Evolutionary conservation across 2,113 vertebrate species (phyloP).

Genomic region (Excalfactoria chinensis): DNA sequence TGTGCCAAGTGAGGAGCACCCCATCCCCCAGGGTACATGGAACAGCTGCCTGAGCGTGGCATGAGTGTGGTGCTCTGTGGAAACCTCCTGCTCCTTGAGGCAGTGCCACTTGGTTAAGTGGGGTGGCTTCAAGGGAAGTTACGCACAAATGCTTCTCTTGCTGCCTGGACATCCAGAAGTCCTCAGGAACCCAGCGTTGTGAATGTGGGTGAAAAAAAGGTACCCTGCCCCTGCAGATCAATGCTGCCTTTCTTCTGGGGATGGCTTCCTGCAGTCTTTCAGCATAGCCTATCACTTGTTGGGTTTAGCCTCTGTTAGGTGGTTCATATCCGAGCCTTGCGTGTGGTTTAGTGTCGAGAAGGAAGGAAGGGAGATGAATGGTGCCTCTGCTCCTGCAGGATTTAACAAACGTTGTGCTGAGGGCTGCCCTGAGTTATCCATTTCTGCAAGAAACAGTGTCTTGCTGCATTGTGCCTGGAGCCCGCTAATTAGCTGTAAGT

Average conservation of each 20-base stretch:
- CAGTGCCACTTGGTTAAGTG: not conserved
- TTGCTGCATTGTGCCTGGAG: slow-evolving; percentile 53
- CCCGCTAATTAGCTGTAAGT: slow-evolving; percentile 74
- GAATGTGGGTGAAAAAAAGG: not conserved
- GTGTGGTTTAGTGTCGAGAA: not conserved
- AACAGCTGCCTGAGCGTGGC: not conserved
- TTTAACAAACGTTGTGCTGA: not conserved
- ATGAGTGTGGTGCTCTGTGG: not conserved
- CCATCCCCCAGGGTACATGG: not conserved
- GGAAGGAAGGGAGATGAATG: not conserved
- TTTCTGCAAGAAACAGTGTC: slow-evolving; percentile 26
- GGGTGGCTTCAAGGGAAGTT: not conserved
- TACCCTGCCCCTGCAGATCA: not conserved
- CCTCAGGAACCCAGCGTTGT: not conserved
- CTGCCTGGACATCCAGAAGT: slow-evolving; percentile 18
- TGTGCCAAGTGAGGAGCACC: not conserved
- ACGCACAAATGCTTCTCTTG: not conserved
- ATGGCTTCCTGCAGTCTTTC: not conserved
- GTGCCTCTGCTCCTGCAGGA: not conserved
- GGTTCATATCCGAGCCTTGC: not conserved
- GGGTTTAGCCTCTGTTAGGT: not conserved
- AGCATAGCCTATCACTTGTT: not conserved
- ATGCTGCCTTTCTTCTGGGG: slow-evolving; percentile 39
- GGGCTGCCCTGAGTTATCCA: not conserved
- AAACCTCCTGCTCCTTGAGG: not conserved